Percentiles rank a stretch among this genome's conserved stretches.
phyloP scores from a whole-genome alignment of 2,113 vertebrate genomes.

The Vimba vimba region DNA sequence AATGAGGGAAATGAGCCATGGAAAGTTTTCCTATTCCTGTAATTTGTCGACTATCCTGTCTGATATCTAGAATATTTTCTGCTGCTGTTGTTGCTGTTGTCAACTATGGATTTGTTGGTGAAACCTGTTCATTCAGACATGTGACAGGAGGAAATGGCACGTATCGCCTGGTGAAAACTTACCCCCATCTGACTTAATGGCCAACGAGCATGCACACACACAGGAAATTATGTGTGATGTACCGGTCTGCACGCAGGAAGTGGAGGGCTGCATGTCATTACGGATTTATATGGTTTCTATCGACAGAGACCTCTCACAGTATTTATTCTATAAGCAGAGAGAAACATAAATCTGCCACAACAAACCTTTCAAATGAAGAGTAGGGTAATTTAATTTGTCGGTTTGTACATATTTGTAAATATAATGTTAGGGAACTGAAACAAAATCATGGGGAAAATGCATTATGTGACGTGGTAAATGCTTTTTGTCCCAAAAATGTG shows the following conservation, averaged over 20 bases:
- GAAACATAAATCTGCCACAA: background rate
- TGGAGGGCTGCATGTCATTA: conserved; percentile 33
- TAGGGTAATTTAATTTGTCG: background rate
- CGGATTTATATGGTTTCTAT: conserved; percentile 19
- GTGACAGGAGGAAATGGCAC: conserved; percentile 57
- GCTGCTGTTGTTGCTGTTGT: conserved; percentile 14
- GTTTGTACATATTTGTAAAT: background rate
- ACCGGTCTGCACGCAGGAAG: conserved; percentile 35
- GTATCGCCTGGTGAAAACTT: conserved; percentile 66
- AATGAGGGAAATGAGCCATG: background rate
- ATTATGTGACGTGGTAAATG: background rate
- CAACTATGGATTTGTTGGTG: conserved; percentile 29
- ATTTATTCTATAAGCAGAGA: background rate
- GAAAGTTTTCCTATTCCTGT: conserved; percentile 21
- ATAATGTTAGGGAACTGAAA: background rate
- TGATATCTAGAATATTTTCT: conserved; percentile 20
- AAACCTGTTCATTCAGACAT: conserved; percentile 46
- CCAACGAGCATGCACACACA: conserved; percentile 63
- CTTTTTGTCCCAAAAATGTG: background rate
- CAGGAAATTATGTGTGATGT: conserved; percentile 71
- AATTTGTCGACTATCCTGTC: conserved; percentile 19
- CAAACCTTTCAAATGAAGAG: background rate
- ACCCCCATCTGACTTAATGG: conserved; percentile 71
- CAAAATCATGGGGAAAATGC: background rate
- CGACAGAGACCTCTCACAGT: background rate